Conservation (phyloP, 2,888 invertebrate genomes). For the Dicranocentrus wangi region DNA sequence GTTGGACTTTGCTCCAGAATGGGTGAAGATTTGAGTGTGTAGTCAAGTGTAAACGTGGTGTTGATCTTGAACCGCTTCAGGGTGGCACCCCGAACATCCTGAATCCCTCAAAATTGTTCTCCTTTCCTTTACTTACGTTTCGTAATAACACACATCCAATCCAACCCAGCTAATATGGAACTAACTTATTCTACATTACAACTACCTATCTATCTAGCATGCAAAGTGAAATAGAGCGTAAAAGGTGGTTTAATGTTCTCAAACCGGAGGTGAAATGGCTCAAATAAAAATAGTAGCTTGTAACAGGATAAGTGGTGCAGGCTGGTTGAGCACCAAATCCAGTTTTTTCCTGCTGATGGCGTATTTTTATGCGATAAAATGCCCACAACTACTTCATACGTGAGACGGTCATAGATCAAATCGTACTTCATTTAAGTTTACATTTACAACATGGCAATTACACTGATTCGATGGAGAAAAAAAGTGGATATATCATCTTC, state of each 20-base stretch:
- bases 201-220: too few species aligned
- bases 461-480: constrained; percentile 25
- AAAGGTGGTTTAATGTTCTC: background rate
- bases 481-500: background rate
- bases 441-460: constrained; percentile 61
- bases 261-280: background rate
- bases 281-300: background rate
- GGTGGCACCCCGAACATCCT: constrained; percentile 50
- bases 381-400: too few species aligned
- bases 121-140: too few species aligned
- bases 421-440: constrained; percentile 43
- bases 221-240: too few species aligned
- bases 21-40: constrained; percentile 59
- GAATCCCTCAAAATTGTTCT: too few species aligned
- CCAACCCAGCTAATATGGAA: too few species aligned
- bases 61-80: constrained; percentile 62
- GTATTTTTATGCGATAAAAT: too few species aligned
- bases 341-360: too few species aligned
- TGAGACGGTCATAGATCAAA: constrained; percentile 43
- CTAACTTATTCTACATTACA: too few species aligned
- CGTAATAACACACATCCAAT: too few species aligned
- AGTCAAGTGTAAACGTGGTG: constrained; percentile 56
- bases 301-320: constrained; percentile 9
- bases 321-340: too few species aligned
- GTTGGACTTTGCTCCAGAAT: constrained; percentile 26